These are phyloP conservation scores for Siniperca obscura DNA, from an alignment of 2,797 vertebrate species.

Conservation along the genomic window DNA sequence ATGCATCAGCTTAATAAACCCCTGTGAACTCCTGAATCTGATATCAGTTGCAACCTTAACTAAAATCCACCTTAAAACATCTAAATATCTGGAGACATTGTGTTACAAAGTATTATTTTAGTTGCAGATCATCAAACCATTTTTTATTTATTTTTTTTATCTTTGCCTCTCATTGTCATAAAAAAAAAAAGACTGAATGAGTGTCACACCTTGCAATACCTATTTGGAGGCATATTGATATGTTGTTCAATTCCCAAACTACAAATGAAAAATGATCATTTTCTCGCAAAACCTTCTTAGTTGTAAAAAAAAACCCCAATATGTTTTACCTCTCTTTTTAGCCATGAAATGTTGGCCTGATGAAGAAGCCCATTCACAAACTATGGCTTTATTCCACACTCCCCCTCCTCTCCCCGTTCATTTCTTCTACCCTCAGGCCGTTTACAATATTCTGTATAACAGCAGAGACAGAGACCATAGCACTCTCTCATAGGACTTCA, in stretches of 20 bases:
- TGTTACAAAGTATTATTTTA: not conserved
- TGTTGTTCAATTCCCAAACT: not conserved
- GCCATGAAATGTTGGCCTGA: not conserved
- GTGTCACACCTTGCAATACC: too few species aligned
- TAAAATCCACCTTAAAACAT: not conserved
- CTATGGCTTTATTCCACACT: not conserved
- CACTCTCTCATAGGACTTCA: not conserved
- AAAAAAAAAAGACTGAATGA: too few species aligned
- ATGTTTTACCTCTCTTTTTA: not conserved
- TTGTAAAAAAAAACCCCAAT: not conserved
- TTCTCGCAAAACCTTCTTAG: not conserved
- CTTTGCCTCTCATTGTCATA: not conserved
- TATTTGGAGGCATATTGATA: not conserved
- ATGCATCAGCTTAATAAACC: slow-evolving; percentile 22
- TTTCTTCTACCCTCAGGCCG: not conserved
- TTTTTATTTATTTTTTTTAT: not conserved
- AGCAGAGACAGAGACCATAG: not conserved
- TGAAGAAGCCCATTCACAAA: slow-evolving; percentile 1
- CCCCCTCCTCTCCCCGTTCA: not conserved
- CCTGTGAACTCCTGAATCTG: slow-evolving; percentile 8
- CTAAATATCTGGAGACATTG: not conserved
- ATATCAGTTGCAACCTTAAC: not conserved
- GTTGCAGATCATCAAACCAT: not conserved
- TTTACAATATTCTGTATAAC: not conserved
- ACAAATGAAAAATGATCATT: not conserved